phyloP scores from a whole-genome alignment of 2,113 vertebrate genomes.

The Potamarius usumacintae region DNA sequence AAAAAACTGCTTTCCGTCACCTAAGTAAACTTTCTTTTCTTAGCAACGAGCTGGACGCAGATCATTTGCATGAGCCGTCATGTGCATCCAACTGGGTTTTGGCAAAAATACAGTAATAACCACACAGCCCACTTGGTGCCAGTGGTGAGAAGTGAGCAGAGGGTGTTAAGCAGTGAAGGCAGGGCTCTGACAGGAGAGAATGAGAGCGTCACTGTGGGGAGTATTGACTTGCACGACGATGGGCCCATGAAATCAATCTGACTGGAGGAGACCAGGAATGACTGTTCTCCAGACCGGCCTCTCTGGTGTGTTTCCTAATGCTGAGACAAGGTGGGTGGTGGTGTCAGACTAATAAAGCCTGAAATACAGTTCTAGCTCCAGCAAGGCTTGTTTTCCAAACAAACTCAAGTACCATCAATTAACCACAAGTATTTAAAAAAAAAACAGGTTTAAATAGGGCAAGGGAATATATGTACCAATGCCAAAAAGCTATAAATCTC shows the following conservation, averaged over 20 bases:
- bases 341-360: constrained; percentile 28
- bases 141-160: constrained; percentile 22
- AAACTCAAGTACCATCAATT: not conserved
- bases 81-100: not conserved
- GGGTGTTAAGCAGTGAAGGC: not conserved
- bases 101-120: constrained; percentile 4
- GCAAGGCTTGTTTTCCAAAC: not conserved
- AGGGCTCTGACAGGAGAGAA: constrained; percentile 25
- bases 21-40: not conserved
- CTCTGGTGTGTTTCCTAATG: constrained; percentile 15
- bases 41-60: not conserved
- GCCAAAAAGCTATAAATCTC: not conserved
- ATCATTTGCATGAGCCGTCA: not conserved
- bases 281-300: constrained; percentile 28
- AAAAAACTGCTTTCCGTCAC: not conserved
- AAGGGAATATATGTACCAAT: not conserved
- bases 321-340: constrained; percentile 31
- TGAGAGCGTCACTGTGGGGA: constrained; percentile 26
- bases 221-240: constrained; percentile 47
- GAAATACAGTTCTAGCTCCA: not conserved
- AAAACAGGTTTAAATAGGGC: not conserved
- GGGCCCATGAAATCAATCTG: constrained; percentile 45
- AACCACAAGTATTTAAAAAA: not conserved
- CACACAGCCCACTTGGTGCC: constrained; percentile 9
- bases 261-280: constrained; percentile 29